Evolutionary conservation across 2,113 vertebrate species (phyloP).

Genomic region (Myotis lucifugus): DNA sequence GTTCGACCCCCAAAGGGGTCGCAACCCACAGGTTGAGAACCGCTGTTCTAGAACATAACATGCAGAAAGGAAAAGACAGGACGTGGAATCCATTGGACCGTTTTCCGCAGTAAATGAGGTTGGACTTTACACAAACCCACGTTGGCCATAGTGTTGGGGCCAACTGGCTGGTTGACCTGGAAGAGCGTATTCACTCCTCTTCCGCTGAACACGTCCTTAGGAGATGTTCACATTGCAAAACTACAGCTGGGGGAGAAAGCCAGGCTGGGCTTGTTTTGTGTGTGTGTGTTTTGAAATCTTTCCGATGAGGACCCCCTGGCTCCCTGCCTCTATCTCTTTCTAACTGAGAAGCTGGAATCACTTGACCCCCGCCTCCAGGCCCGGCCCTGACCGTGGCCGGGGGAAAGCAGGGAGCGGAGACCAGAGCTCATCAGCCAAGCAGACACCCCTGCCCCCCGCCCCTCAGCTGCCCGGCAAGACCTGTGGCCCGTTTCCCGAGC

Average conservation of each 20-base stretch:
- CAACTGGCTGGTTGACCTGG: not conserved
- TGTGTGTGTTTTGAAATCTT: not conserved
- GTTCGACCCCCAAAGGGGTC: too few species aligned
- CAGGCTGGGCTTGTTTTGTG: not conserved
- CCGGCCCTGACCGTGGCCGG: not conserved
- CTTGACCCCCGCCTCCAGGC: not conserved
- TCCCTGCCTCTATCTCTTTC: not conserved
- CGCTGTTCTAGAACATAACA: not conserved
- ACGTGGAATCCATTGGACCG: not conserved
- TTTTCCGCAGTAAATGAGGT: not conserved
- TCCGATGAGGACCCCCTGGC: not conserved
- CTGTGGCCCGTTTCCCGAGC: not conserved
- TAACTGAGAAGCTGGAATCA: constrained; percentile 38
- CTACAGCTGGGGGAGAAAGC: not conserved
- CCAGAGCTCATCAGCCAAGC: not conserved
- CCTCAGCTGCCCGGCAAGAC: not conserved
- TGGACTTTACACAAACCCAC: not conserved
- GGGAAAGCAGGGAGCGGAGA: constrained; percentile 21
- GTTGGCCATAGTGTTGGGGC: not conserved
- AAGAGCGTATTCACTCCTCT: not conserved
- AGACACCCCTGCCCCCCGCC: not conserved
- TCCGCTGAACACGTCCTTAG: not conserved
- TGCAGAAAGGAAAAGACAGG: not conserved
- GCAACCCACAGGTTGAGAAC: too few species aligned
- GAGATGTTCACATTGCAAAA: not conserved